These are phyloP conservation scores for Synanthedon formicaeformis DNA, from an alignment of 2,888 invertebrate genomes.

Conservation along the genomic window DNA sequence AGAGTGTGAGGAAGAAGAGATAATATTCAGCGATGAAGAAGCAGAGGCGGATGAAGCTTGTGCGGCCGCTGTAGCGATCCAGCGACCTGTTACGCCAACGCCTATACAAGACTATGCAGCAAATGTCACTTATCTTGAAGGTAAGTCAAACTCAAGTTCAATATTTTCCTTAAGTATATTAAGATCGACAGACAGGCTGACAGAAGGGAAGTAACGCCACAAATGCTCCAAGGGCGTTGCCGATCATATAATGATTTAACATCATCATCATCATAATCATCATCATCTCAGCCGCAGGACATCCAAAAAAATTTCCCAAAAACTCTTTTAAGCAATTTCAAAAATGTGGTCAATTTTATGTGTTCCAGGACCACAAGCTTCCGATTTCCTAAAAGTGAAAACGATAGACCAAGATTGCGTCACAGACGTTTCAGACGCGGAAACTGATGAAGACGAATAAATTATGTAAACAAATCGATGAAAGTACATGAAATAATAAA, in stretches of 20 bases:
- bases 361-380: conserved; percentile 42
- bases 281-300: too few relatives aligned
- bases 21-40: conserved; percentile 51
- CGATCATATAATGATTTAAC: too few relatives aligned
- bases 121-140: conserved; percentile 50
- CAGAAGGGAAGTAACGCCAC: too few relatives aligned
- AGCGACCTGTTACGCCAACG: conserved; percentile 49
- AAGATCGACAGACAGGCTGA: too few relatives aligned
- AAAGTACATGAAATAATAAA: too few relatives aligned
- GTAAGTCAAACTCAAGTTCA: conserved; percentile 14
- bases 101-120: conserved; percentile 59
- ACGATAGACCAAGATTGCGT: conserved; percentile 51
- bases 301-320: too few relatives aligned
- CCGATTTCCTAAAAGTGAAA: conserved; percentile 52
- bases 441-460: conserved; percentile 35
- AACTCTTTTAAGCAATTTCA: background rate
- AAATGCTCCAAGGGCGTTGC: too few relatives aligned
- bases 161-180: too few relatives aligned
- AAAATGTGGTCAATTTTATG: background rate
- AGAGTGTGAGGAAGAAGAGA: conserved; percentile 60
- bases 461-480: too few relatives aligned
- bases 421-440: conserved; percentile 64
- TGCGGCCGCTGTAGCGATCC: conserved; percentile 14
- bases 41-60: conserved; percentile 27
- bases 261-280: too few relatives aligned